Conservation (phyloP, 2,797 vertebrate species). For the Sparus aurata region DNA sequence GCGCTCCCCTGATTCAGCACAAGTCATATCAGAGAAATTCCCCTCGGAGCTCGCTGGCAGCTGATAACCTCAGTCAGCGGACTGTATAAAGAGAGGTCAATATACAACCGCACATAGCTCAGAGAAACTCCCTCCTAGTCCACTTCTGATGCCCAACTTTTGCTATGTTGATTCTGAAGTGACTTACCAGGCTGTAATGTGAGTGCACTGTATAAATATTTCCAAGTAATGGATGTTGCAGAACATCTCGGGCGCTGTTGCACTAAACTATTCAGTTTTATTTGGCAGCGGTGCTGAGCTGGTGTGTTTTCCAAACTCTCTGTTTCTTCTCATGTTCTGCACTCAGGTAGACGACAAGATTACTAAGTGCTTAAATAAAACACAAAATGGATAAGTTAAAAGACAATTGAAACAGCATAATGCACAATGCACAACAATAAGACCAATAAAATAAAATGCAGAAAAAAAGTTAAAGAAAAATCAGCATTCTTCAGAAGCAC, state of each 20-base stretch:
- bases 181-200: background rate
- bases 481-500: too few relatives aligned
- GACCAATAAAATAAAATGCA: too few relatives aligned
- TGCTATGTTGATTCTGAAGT: background rate
- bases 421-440: too few relatives aligned
- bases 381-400: too few relatives aligned
- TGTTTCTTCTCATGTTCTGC: background rate
- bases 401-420: too few relatives aligned
- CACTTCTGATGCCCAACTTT: background rate
- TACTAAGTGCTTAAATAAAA: too few relatives aligned
- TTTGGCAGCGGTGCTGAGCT: background rate
- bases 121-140: conserved; percentile 28
- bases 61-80: conserved; percentile 77
- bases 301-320: background rate
- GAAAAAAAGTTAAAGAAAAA: too few relatives aligned
- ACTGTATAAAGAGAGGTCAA: conserved; percentile 75
- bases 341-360: background rate
- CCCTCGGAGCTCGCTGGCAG: conserved; percentile 36
- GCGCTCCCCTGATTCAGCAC: conserved; percentile 28
- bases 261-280: background rate
- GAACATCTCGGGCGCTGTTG: background rate
- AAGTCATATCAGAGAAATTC: conserved; percentile 72
- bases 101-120: conserved; percentile 65
- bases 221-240: background rate
- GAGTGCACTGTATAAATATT: background rate